These are phyloP conservation scores for Spialia ferax DNA, from an alignment of 2,888 invertebrate genomes.

Conservation along the genomic window DNA sequence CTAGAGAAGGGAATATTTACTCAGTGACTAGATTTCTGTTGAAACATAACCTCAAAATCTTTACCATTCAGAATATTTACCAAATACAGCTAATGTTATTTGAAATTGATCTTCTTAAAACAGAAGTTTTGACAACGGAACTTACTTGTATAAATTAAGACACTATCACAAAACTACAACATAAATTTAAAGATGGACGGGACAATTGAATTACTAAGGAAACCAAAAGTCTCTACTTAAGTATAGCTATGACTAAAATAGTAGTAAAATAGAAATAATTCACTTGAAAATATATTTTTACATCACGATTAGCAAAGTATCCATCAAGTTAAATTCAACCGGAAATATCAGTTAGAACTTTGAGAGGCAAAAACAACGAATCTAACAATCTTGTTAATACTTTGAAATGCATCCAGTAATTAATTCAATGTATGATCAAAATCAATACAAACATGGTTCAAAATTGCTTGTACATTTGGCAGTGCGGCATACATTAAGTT, in stretches of 20 bases:
- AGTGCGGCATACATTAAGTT: slow-evolving; percentile 13
- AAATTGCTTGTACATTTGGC: slow-evolving; percentile 9
- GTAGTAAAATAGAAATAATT: not conserved
- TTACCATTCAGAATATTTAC: slow-evolving; percentile 55
- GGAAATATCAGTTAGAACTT: not conserved
- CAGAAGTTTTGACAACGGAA: slow-evolving; percentile 57
- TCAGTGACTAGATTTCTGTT: slow-evolving; percentile 46
- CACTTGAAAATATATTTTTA: not conserved
- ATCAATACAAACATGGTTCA: slow-evolving; percentile 8
- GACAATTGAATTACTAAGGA: slow-evolving; percentile 76
- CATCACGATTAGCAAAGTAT: not conserved
- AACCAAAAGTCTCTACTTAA: slow-evolving; percentile 52
- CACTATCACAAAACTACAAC: slow-evolving; percentile 47
- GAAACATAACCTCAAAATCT: slow-evolving; percentile 35
- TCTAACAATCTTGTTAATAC: no score
- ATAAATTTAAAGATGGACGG: slow-evolving; percentile 75
- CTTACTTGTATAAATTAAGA: slow-evolving; percentile 45
- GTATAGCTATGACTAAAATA: not conserved
- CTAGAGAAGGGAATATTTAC: slow-evolving; percentile 60
- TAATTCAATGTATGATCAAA: not conserved
- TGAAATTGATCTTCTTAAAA: slow-evolving; percentile 62
- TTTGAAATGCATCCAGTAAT: not conserved
- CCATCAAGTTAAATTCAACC: slow-evolving; percentile 5
- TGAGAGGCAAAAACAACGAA: not conserved
- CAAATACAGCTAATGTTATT: slow-evolving; percentile 45